Percentiles rank a stretch among this genome's conserved stretches.
Conservation (phyloP, 2,888 invertebrate species). For the Agrotis ipsilon region DNA sequence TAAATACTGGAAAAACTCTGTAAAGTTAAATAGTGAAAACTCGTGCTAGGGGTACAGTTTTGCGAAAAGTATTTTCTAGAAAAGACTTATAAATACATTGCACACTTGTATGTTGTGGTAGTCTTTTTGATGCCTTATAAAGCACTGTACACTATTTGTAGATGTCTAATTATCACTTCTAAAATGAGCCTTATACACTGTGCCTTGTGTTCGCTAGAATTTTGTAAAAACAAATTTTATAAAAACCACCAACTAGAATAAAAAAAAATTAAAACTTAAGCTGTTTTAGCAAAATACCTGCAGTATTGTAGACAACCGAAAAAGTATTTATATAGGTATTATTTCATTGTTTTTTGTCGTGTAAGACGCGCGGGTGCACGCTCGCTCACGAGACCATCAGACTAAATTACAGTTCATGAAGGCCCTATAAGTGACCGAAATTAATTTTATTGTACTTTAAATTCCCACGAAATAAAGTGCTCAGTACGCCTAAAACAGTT, state of each 20-base stretch:
- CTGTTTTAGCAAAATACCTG: not conserved
- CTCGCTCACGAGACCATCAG: no score
- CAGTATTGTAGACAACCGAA: constrained; percentile 17
- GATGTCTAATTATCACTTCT: constrained; percentile 4
- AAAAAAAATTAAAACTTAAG: not conserved
- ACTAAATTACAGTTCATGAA: no score
- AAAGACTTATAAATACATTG: constrained; percentile 8
- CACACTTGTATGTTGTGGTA: constrained; percentile 1
- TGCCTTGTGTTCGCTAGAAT: constrained; percentile 47
- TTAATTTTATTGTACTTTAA: no score
- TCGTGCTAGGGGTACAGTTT: no score
- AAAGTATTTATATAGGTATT: constrained; percentile 22
- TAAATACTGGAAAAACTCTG: no score
- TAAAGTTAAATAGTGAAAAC: no score
- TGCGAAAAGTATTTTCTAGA: constrained; percentile 7
- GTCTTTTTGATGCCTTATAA: not conserved
- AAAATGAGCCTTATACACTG: constrained; percentile 45
- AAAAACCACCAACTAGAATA: constrained; percentile 7
- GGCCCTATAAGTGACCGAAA: no score
- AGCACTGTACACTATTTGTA: constrained; percentile 6
- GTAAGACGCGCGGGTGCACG: not conserved
- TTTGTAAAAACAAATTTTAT: constrained; percentile 8
- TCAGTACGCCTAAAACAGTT: no score
- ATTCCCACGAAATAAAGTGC: no score
- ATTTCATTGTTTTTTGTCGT: not conserved